Percentiles rank a stretch among this genome's conserved stretches.
Conservation (phyloP, 2,113 vertebrate species). For the Brachypodius melanocephalos region DNA sequence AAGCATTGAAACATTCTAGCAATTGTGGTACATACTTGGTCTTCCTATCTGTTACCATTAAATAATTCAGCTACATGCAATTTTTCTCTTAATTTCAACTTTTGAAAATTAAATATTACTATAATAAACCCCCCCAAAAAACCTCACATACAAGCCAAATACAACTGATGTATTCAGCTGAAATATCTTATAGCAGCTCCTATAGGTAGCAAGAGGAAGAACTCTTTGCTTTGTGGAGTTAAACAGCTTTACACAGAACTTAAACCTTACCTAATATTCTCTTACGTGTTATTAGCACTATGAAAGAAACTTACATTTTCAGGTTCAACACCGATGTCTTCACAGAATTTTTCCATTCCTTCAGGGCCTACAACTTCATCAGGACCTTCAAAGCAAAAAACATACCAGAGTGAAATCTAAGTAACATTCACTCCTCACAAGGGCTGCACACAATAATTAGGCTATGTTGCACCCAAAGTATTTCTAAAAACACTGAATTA, state of each 20-base stretch:
- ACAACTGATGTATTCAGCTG: background rate
- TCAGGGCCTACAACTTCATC: slow-evolving; percentile 94
- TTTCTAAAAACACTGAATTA: background rate
- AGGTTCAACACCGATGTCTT: slow-evolving; percentile 94
- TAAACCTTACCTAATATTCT: background rate
- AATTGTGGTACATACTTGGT: background rate
- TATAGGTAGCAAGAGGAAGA: background rate
- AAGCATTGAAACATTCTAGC: background rate
- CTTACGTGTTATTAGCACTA: background rate
- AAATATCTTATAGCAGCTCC: background rate
- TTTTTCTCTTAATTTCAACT: background rate
- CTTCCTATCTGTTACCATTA: background rate
- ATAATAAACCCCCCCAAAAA: background rate
- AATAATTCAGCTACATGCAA: background rate
- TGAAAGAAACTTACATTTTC: slow-evolving; percentile 88
- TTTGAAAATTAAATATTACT: background rate
- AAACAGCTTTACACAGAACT: background rate
- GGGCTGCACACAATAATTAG: background rate
- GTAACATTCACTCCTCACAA: background rate
- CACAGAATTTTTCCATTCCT: slow-evolving; percentile 98
- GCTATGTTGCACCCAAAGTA: background rate
- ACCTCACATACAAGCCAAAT: background rate
- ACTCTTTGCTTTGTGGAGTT: background rate
- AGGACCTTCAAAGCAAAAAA: slow-evolving; percentile 76
- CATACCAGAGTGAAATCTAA: background rate